Evolutionary conservation across 2,888 invertebrate genomes (phyloP), one percentile per base, ranked within the genome.

Genomic region (Boloria selene): DNA sequence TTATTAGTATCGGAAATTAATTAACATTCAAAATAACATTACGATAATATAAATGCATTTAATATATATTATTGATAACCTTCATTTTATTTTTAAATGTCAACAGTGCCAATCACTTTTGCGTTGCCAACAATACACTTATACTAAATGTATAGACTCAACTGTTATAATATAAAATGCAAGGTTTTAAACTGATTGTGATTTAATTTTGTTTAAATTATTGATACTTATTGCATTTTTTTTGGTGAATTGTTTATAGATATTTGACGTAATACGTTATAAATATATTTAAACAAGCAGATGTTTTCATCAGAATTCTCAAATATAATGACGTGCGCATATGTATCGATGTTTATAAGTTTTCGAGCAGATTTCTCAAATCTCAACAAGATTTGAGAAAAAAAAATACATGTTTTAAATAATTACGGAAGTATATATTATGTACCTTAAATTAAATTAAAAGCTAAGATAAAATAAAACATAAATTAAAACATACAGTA

Each of bases 61-160:
- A 16, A 38, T 49, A 17, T 59, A 17, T 31, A 59, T 59, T 45
- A 52, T 58, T 31, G 56, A 58, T 64, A 58, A 64, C 58, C 64
- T 64, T 52, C 56, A 51, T 51, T 38, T 56, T 59, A 59, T 49
- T 49, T 64, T 58, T 64, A 64, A 64, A 64, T 55, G 56, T 58
- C 55, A 58, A 51, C 16, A 6, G 44, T 31, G 42, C 64, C 56
- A 64, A 64, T 64, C 64, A 50, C 50, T 58, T 26, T 31, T 7
- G 13, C 31, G 45, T 51, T 51, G 56, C 51, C 56, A 51, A 64
- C 51, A 31, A 31, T 38, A 16, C 16, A 49, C 16, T 31, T 16
- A 4, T n/a, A 10, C 14, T 18, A 17, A 16, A 38, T 49, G 16
- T 16, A n/a, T 16, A 49, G 47, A 47, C 13, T 47, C 47, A 14